Base-by-base conservation (phyloP, 2,797 vertebrate genomes). In the Myripristis murdjan region DNA sequence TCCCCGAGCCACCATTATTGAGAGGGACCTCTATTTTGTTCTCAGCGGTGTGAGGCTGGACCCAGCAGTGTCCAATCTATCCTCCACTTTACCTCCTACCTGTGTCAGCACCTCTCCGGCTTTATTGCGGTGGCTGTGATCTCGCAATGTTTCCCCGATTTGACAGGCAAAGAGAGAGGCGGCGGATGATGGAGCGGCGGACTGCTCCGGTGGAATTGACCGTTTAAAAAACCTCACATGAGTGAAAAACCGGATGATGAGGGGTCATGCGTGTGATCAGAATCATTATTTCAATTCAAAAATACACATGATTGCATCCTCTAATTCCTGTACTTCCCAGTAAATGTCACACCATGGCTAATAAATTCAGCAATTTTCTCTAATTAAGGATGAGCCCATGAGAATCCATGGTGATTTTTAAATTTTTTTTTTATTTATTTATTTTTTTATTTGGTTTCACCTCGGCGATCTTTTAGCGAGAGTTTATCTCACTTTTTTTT, bases 21-120 rank as follows among this genome's bases (percentile, higher is more conserved):
- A 51, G 54, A 71, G 22, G 49, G 43, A 56, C 67, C 76, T 85
- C 64, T 64, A 71, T 83, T 83, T 79, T 47, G 58, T 72, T 81
- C 73, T 64, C 66, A 66, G 72, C 56, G 2, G 64, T 57, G 58
- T 0, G 64, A 67, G 55, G 12, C 6, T 10, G 48, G 56, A 67
- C 26, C 47, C 80, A 79, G 77, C 75, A 56, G 78, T 20, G 70
- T 83, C 82, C 72, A 80, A 80, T 90, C 79, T 73, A 61, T 71
- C 60, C 70, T 31, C 67, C 81, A 78, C 69, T 86, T 83, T 78
- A 78, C 83, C 71, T 77, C 81, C 80, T 23, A 4, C 65, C 64
- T 59, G 70, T 47, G 51, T 44, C 65, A 4, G 46, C 63, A 70
- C 57, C 70, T 70, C 73, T 63, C 62, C 2, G 49, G 20, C 57